phyloP scores from a whole-genome alignment of 2,797 vertebrate genomes.

The Phaenicophaeus curvirostris region DNA sequence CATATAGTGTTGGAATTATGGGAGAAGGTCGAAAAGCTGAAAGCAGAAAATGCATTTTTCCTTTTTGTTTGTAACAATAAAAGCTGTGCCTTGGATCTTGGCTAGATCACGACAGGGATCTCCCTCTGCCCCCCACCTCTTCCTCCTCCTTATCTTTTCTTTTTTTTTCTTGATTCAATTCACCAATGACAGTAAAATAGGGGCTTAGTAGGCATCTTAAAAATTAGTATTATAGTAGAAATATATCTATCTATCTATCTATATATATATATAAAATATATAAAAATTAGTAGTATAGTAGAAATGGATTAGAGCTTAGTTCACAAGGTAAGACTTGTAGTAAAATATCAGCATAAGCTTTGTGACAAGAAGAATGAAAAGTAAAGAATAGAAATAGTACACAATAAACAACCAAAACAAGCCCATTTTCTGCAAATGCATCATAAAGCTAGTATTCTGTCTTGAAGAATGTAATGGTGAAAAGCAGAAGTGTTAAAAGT shows the following conservation, averaged over 20 bases:
- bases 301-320: not conserved
- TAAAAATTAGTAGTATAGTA: not conserved
- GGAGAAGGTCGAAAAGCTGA: not conserved
- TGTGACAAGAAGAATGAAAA: not conserved
- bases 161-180: not conserved
- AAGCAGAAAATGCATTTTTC: not conserved
- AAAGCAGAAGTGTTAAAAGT: not conserved
- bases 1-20: not conserved
- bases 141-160: rapidly evolving
- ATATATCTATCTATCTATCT: no score
- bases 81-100: not conserved
- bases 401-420: not conserved
- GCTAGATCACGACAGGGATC: not conserved
- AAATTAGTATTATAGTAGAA: not conserved
- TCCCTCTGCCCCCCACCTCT: no score
- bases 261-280: no score
- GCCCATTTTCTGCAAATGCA: not conserved
- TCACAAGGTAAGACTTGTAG: not conserved
- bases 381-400: not conserved
- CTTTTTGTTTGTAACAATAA: not conserved
- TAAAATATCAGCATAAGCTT: not conserved
- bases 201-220: not conserved
- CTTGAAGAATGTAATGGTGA: not conserved
- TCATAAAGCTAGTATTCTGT: not conserved
- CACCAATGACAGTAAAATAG: not conserved